Base-by-base conservation (phyloP, 2,797 vertebrate species). In the Parambassis ranga region DNA sequence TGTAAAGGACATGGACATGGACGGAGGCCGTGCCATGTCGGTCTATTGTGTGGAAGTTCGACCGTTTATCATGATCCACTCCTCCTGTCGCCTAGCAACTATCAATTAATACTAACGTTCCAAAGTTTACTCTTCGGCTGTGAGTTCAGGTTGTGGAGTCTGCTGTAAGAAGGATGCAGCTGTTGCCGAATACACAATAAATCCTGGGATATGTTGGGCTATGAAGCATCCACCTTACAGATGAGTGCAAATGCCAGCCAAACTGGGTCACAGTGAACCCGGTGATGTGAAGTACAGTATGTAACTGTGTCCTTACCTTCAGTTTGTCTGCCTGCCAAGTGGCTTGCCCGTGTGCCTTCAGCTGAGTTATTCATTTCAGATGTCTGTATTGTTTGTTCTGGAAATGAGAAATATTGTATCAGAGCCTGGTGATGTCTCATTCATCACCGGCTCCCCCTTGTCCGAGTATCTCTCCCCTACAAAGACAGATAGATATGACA, bases 331-430 rank as follows among this genome's bases (percentile, higher is more conserved):
- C 23, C 28, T 13, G 44, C 65, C 48, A 46, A 52, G 55, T 56
- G 67, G 74, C 58, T 31, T 18, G 35, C 43, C 15, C 14, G 19
- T 33, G 55, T 56, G 23, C 22, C 35, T 27, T 44, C 48, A 19
- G 74, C 15, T n/a, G 22, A 6, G 7, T 36, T 70, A 77, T 86
- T 89, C 50, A 78, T 85, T 87, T 84, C 74, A 83, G 68, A 79
- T 56, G 61, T 83, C 71, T 74, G 63, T 49, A 61, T 75, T 83
- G 79, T 84, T 91, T 84, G 75, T 83, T 76, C 74, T 79, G 59
- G 62, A 84, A 76, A 89, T 79, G 82, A 87, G 74, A 87, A 83
- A 83, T 83, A 84, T n/a, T 73, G 64, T 72, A 87, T 89, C 81
- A 77, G 69, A 69, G 56, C 6, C 15, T 2, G 9, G 66, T 30